Evolutionary conservation across 2,888 invertebrate genomes (phyloP).

Genomic region (Drosophila quinaria): DNA sequence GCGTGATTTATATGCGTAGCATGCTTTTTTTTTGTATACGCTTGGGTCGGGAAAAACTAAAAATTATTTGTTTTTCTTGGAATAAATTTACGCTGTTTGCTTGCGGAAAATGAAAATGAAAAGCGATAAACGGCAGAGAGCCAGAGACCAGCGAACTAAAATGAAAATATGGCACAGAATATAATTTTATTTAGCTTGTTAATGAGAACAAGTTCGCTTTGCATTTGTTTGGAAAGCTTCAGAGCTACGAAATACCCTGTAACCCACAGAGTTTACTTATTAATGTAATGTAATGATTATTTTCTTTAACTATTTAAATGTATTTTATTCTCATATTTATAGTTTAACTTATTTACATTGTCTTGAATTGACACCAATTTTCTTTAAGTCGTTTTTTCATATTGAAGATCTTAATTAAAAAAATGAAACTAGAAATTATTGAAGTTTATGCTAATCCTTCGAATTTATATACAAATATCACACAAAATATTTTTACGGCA

Average conservation of each 20-base stretch:
- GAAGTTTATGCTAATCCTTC: background rate
- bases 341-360: too few relatives aligned
- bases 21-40: slow-evolving; percentile 39
- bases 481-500: background rate
- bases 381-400: too few relatives aligned
- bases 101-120: slow-evolving; percentile 28
- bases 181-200: slow-evolving; percentile 12
- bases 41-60: slow-evolving; percentile 22
- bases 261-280: background rate
- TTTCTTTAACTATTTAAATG: too few relatives aligned
- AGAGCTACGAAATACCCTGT: background rate
- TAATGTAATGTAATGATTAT: too few relatives aligned
- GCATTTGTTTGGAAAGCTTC: background rate
- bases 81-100: slow-evolving; percentile 43
- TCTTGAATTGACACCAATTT: too few relatives aligned
- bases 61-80: slow-evolving; percentile 38
- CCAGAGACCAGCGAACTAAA: slow-evolving; percentile 18
- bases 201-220: background rate
- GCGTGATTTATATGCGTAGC: slow-evolving; percentile 53
- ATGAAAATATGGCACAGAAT: slow-evolving; percentile 19
- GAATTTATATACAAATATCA: background rate
- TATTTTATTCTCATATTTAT: too few relatives aligned
- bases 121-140: slow-evolving; percentile 35
- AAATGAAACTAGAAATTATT: background rate
- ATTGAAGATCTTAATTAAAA: too few relatives aligned